Percentiles rank a stretch among this genome's conserved stretches.
Evolutionary conservation across 35 echinoderm and acorn worm species (phyloP).

Genomic region (Holothuria glaberrima): DNA sequence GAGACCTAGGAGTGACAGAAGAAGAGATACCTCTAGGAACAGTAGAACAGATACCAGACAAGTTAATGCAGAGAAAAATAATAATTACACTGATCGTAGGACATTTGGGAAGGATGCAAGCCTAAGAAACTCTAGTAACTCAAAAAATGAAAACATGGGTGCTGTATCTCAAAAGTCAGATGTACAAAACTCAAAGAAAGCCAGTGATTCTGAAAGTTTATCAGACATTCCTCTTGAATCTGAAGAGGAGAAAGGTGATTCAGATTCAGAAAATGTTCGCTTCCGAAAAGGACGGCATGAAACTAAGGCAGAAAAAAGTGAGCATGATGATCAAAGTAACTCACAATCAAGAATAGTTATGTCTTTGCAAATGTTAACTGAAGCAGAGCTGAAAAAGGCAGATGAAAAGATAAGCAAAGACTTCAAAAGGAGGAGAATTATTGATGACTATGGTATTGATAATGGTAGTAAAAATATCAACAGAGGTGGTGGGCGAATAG

Average conservation of each 20-base stretch:
- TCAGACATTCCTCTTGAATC: slow-evolving; percentile 58
- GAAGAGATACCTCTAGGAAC: background rate
- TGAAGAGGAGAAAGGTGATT: slow-evolving; percentile 36
- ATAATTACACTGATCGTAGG: too few relatives aligned
- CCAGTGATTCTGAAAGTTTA: slow-evolving; percentile 42
- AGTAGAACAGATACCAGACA: too few relatives aligned
- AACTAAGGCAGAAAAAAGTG: background rate
- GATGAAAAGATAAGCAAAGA: slow-evolving; percentile 34
- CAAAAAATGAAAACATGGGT: too few relatives aligned
- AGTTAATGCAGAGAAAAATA: too few relatives aligned
- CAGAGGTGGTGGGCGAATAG: background rate
- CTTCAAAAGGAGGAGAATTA: slow-evolving; percentile 42
- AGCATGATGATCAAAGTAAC: background rate
- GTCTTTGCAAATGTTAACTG: slow-evolving; percentile 43
- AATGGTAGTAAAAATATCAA: background rate
- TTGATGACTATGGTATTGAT: background rate
- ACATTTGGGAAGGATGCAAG: too few relatives aligned
- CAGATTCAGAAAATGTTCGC: slow-evolving; percentile 38
- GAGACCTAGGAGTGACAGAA: background rate
- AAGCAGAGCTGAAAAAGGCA: slow-evolving; percentile 32
- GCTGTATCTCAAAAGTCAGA: too few relatives aligned
- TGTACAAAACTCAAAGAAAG: slow-evolving; percentile 12
- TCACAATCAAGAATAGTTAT: slow-evolving; percentile 45
- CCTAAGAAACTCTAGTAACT: too few relatives aligned
- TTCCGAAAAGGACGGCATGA: slow-evolving; percentile 40